Conservation (phyloP, 1,140 invertebrate species). For the Bactericera cockerelli region DNA sequence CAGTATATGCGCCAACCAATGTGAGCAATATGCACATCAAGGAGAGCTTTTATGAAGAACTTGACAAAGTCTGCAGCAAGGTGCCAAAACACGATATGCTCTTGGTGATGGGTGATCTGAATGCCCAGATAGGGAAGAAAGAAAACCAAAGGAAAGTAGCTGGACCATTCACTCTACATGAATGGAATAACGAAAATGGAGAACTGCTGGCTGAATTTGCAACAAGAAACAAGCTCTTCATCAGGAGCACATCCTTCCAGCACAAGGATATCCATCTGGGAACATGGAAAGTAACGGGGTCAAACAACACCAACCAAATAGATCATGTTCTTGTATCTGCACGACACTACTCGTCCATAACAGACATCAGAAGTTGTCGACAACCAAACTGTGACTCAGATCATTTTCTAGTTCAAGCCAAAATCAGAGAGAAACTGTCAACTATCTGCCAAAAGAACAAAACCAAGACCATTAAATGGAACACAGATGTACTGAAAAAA, state of each 20-base stretch:
- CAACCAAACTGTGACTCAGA: conserved; percentile 16
- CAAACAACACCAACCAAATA: conserved; percentile 21
- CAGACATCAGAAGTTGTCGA: conserved; percentile 11
- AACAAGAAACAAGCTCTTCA: no score
- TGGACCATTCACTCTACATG: no score
- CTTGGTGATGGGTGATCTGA: no score
- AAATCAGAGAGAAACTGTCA: conserved; percentile 10
- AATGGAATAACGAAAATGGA: no score
- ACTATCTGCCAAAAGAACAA: background rate
- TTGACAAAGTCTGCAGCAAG: no score
- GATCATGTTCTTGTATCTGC: conserved; percentile 18
- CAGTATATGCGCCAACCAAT: no score
- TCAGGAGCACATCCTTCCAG: background rate
- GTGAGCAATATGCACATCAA: no score
- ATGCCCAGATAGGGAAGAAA: no score
- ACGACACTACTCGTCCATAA: background rate
- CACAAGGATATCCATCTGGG: conserved; percentile 1
- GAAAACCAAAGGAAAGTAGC: no score
- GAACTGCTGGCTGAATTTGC: no score
- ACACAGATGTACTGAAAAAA: background rate
- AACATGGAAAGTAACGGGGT: conserved; percentile 13
- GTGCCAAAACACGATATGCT: no score
- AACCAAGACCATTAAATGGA: background rate
- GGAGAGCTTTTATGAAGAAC: no score
- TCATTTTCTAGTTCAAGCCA: conserved; percentile 15